These are phyloP conservation scores for Coptodon rendalli DNA, from an alignment of 2,113 vertebrate species.

Conservation along the genomic window DNA sequence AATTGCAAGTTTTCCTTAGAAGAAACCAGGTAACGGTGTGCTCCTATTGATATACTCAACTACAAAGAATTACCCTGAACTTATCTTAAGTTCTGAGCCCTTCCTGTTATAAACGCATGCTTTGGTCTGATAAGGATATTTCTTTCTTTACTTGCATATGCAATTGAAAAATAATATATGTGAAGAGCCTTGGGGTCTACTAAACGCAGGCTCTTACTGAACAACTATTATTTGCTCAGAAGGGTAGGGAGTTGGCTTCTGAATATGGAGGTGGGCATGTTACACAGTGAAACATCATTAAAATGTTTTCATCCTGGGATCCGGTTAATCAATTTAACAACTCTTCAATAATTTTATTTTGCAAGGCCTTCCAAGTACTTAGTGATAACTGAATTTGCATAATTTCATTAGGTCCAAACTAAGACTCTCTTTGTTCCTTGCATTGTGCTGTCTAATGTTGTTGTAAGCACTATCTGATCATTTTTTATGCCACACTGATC, in stretches of 20 bases:
- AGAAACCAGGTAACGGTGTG: background rate
- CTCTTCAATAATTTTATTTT: background rate
- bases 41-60: background rate
- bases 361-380: background rate
- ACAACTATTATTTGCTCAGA: slow-evolving; percentile 1
- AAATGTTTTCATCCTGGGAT: background rate
- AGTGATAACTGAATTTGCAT: background rate
- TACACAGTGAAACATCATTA: background rate
- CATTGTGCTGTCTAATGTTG: background rate
- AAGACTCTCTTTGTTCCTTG: background rate
- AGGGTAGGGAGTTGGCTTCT: background rate
- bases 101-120: background rate
- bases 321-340: background rate
- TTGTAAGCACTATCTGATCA: background rate
- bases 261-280: background rate
- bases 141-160: background rate
- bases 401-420: background rate
- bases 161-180: background rate
- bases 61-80: slow-evolving; percentile 1
- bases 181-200: background rate
- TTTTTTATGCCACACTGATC: background rate
- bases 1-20: background rate
- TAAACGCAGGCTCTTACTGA: background rate
- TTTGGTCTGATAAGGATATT: background rate
- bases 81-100: background rate